These are phyloP conservation scores for Neoascia interrupta DNA, from an alignment of 2,888 invertebrate species.

Conservation along the genomic window DNA sequence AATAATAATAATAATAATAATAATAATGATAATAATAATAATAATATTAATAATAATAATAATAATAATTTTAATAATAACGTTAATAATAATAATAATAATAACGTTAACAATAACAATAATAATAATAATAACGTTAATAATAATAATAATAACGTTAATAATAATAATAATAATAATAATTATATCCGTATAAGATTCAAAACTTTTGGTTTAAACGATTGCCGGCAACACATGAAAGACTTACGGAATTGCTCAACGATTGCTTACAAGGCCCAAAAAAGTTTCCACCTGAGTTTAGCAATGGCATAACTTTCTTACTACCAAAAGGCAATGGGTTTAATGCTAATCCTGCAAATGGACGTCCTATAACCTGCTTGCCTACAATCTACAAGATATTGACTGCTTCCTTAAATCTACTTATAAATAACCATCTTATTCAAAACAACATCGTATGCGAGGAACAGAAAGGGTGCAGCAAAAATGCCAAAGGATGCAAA, in stretches of 20 bases:
- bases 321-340: slow-evolving; percentile 2
- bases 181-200: neutral
- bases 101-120: neutral
- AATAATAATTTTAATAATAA: neutral
- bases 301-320: slow-evolving; percentile 15
- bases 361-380: slow-evolving; percentile 40
- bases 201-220: neutral
- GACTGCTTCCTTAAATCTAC: slow-evolving; percentile 12
- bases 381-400: slow-evolving; percentile 28
- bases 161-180: neutral
- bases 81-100: neutral
- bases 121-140: neutral
- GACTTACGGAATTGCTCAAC: no score
- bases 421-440: slow-evolving; percentile 9
- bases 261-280: no score
- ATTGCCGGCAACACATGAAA: no score
- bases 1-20: neutral
- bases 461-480: slow-evolving; percentile 39
- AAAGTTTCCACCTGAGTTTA: no score
- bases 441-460: slow-evolving; percentile 2
- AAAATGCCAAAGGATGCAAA: slow-evolving; percentile 34
- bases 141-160: neutral
- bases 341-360: neutral
- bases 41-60: neutral
- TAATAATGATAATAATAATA: neutral